Evolutionary conservation across 1,140 invertebrate species (phyloP), one percentile per base, ranked within the genome.

Genomic region (Paralvinella palmiformis): DNA sequence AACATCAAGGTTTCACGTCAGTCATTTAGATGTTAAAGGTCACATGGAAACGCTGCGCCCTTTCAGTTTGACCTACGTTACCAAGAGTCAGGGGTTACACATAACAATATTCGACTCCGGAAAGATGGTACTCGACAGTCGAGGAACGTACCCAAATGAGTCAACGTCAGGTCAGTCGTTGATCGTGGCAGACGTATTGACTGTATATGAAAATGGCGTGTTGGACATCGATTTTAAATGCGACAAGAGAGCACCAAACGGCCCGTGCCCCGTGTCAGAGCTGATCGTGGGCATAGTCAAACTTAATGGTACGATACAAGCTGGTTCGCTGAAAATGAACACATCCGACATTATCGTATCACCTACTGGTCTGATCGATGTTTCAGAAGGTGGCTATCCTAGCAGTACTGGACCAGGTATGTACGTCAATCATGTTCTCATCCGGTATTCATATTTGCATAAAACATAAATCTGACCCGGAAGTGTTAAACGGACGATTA

Each of bases 321-420:
- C 70, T 10, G 71, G 71, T 0, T 73, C 71, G 1, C 44, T 71
- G 3, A 32, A 69, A n/a, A 45, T 71, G n/a, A 53, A 62, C 15
- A 55, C 67, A 10, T 20, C 53, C n/a, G 24, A 44, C 1, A 45
- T 73, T 53, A 60, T 44, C n/a, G 63, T 73, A 10, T 62, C 60
- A 13, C 63, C 66, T n/a, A 61, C 53, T 10, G n/a, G 57, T 10
- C 22, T 15, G 24, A 65, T 73, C 33, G 71, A 72, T 59, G 59
- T 68, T 7, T 65, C 59, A 0, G 66, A 63, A 36, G 69, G 71
- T 48, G 71, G 71, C 7, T 70, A 70, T 53, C 44, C 67, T 2
- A 55, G 56, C 41, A 62, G 67, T 29, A 62, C 64, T 17, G 71
- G 71, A 55, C 68, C 71, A 59, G 72, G 72, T 73, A 62, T 59